Percentiles rank a stretch among this genome's conserved stretches.
phyloP scores from a whole-genome alignment of 2,888 invertebrate species.

The Dryococelus australis region DNA sequence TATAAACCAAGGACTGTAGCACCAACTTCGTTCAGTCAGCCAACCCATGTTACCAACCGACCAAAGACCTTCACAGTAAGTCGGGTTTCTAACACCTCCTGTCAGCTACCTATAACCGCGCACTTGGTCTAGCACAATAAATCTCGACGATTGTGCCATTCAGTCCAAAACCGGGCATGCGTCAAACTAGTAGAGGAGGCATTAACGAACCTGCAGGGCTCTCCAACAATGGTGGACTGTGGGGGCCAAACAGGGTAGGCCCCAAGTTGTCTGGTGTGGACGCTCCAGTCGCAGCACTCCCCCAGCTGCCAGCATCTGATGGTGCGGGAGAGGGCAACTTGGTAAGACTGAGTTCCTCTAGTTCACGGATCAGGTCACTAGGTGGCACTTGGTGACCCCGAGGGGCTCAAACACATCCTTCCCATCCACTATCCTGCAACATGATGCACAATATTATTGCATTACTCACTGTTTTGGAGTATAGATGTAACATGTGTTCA shows the following conservation, averaged over 20 bases:
- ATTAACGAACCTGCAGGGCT: background rate
- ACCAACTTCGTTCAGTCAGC: too few species aligned
- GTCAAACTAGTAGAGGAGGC: background rate
- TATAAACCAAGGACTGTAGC: too few species aligned
- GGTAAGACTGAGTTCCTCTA: conserved; percentile 62
- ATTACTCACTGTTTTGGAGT: too few species aligned
- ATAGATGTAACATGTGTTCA: too few species aligned
- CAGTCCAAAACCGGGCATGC: too few species aligned
- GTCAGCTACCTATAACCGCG: too few species aligned
- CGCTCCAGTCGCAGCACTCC: conserved; percentile 43
- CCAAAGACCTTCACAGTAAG: too few species aligned
- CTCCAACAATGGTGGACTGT: conserved; percentile 29
- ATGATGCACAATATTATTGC: background rate
- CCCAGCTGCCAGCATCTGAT: conserved; percentile 57
- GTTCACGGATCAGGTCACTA: conserved; percentile 63
- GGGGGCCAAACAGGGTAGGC: background rate
- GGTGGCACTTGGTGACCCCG: conserved; percentile 45
- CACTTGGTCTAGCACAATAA: too few species aligned
- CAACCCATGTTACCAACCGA: too few species aligned
- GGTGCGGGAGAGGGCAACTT: conserved; percentile 55
- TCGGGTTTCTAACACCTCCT: too few species aligned
- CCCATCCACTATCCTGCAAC: conserved; percentile 39
- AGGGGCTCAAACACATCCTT: conserved; percentile 41
- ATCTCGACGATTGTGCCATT: too few species aligned
- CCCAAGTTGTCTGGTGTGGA: conserved; percentile 43